These are phyloP conservation scores for Lerista edwardsae DNA, from an alignment of 2,797 vertebrate genomes.

Conservation along the genomic window DNA sequence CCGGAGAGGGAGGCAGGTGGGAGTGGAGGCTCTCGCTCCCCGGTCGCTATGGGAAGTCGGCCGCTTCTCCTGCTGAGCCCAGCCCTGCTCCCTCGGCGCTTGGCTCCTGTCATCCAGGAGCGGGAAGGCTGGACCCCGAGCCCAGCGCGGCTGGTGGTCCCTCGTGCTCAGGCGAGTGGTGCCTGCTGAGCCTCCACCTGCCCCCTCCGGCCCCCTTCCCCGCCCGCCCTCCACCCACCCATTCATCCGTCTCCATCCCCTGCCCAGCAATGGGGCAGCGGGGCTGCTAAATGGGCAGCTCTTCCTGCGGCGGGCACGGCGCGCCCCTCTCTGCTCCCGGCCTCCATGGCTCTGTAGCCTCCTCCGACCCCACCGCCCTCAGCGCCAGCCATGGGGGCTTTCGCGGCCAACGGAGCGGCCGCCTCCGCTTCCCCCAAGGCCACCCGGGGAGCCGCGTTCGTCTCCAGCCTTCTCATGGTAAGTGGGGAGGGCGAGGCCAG, in stretches of 20 bases:
- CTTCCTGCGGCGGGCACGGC: conserved; percentile 11
- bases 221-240: conserved; percentile 50
- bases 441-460: conserved; percentile 5
- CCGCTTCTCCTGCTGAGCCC: not conserved
- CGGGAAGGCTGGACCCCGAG: conserved; percentile 25
- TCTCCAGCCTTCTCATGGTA: conserved; percentile 52
- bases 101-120: not conserved
- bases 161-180: not conserved
- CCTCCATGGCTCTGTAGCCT: not conserved
- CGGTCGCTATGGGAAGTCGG: conserved; percentile 16
- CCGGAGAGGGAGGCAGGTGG: conserved; percentile 44
- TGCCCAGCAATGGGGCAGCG: conserved; percentile 38
- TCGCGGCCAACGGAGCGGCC: conserved; percentile 12
- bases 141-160: conserved; percentile 19
- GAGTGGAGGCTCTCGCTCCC: not conserved
- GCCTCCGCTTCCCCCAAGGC: conserved; percentile 33
- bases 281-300: conserved; percentile 38
- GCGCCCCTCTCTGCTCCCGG: too few species aligned
- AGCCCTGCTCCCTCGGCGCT: not conserved
- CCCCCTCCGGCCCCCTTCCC: conserved; percentile 52
- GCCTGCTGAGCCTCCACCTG: conserved; percentile 14
- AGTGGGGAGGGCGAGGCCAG: conserved; percentile 5
- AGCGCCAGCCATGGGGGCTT: conserved; percentile 64
- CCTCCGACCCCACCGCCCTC: not conserved
- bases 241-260: conserved; percentile 46